Percentiles rank a stretch among this genome's conserved stretches.
phyloP scores from a whole-genome alignment of 2,888 invertebrate genomes.

The Drosophila neoperkinsi region DNA sequence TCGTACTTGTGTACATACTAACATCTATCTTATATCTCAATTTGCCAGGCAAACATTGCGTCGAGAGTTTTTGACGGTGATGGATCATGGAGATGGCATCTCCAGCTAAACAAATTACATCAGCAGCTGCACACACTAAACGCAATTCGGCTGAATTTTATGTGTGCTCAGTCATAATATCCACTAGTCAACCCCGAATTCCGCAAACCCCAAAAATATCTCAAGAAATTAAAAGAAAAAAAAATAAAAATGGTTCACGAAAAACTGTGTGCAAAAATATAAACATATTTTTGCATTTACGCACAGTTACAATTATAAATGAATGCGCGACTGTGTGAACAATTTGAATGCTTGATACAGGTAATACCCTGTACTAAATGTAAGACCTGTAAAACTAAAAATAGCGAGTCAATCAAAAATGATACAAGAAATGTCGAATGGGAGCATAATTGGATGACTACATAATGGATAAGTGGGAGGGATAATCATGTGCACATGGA shows the following conservation, averaged over 20 bases:
- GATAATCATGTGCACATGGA: background rate
- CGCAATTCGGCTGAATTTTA: conserved; percentile 21
- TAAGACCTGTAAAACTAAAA: background rate
- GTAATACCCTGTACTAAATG: conserved; percentile 20
- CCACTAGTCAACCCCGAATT: conserved; percentile 11
- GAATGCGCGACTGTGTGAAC: background rate
- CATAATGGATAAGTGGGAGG: background rate
- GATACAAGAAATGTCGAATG: background rate
- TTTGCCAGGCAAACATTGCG: conserved; percentile 29
- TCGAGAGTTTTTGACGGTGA: conserved; percentile 26
- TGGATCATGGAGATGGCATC: conserved; percentile 56
- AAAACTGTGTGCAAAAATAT: conserved; percentile 31
- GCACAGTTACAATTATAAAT: conserved; percentile 37
- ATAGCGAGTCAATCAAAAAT: background rate
- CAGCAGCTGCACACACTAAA: conserved; percentile 45
- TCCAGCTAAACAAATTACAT: conserved; percentile 53
- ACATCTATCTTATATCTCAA: conserved; percentile 31
- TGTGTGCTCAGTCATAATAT: conserved; percentile 25
- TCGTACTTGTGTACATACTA: conserved; percentile 4
- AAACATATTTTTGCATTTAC: conserved; percentile 51
- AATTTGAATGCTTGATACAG: background rate
- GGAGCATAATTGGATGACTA: background rate
- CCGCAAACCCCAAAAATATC: conserved; percentile 38
- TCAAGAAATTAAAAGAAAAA: background rate
- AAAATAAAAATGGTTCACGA: background rate